A percentile compares a stretch with the other conserved stretches of the same genome.
These are phyloP conservation scores for Climacteris rufus DNA, from an alignment of 2,113 vertebrate species.

Conservation along the genomic window DNA sequence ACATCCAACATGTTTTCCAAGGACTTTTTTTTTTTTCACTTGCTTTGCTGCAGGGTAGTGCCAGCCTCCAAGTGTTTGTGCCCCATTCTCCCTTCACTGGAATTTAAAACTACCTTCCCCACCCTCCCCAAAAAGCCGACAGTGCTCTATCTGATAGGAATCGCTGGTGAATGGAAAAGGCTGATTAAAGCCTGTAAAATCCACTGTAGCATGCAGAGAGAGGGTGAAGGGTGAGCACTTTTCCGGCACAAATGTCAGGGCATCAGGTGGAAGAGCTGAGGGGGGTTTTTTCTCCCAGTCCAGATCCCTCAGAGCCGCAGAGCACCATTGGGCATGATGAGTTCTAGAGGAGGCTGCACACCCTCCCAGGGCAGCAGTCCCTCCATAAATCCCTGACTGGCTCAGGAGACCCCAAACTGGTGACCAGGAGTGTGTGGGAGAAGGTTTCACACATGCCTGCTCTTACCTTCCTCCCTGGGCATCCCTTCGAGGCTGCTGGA, in stretches of 20 bases:
- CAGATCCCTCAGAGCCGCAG: not conserved
- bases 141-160: not conserved
- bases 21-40: accelerated
- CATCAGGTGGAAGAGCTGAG: not conserved
- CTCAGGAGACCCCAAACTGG: not conserved
- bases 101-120: not conserved
- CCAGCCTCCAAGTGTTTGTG: accelerated
- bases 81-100: accelerated
- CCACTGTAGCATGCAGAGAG: not conserved
- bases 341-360: not conserved
- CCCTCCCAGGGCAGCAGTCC: not conserved
- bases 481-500: not conserved
- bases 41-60: not conserved
- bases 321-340: accelerated
- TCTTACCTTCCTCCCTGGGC: not conserved
- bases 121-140: not conserved
- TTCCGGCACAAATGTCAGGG: not conserved
- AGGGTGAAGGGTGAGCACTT: not conserved
- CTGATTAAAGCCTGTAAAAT: not conserved
- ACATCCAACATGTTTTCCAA: not conserved
- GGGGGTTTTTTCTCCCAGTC: not conserved
- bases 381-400: not conserved
- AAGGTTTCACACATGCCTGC: not conserved
- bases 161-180: not conserved
- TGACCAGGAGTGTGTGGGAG: accelerated